These are phyloP conservation scores for Actinemys pallida DNA, from an alignment of 2,113 vertebrate species.

Conservation along the genomic window DNA sequence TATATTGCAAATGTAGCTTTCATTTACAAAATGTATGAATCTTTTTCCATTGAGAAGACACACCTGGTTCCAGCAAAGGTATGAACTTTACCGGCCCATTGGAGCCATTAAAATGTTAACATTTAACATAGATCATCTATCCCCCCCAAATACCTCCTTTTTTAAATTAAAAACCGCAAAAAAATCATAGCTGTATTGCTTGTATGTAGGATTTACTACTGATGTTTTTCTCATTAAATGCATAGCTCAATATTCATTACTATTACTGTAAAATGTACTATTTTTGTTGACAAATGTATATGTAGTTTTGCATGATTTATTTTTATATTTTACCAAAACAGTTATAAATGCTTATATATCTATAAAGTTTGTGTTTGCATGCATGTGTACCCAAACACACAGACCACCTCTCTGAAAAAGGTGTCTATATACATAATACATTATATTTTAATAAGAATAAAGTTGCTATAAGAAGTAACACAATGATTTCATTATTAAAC, in stretches of 20 bases:
- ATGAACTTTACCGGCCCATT: rapidly evolving
- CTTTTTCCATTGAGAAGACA: neutral
- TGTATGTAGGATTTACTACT: neutral
- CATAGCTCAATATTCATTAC: neutral
- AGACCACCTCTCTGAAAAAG: neutral
- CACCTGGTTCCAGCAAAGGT: neutral
- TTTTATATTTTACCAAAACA: neutral
- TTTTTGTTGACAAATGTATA: neutral
- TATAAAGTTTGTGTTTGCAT: neutral
- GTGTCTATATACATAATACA: neutral
- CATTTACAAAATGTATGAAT: neutral
- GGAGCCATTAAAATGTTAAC: neutral
- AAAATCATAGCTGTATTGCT: neutral
- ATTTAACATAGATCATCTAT: rapidly evolving
- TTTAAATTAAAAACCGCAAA: neutral
- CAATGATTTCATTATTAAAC: neutral
- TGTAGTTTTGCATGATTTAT: rapidly evolving
- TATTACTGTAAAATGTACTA: neutral
- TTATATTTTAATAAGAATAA: neutral
- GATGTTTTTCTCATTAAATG: neutral
- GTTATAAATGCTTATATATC: rapidly evolving
- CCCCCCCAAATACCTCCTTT: neutral
- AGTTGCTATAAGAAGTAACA: neutral
- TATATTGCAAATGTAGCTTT: neutral
- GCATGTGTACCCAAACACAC: neutral